A percentile compares a stretch with the other conserved stretches of the same genome.
Conservation (phyloP, 2,113 vertebrate species). For the Thamnaconus septentrionalis region DNA sequence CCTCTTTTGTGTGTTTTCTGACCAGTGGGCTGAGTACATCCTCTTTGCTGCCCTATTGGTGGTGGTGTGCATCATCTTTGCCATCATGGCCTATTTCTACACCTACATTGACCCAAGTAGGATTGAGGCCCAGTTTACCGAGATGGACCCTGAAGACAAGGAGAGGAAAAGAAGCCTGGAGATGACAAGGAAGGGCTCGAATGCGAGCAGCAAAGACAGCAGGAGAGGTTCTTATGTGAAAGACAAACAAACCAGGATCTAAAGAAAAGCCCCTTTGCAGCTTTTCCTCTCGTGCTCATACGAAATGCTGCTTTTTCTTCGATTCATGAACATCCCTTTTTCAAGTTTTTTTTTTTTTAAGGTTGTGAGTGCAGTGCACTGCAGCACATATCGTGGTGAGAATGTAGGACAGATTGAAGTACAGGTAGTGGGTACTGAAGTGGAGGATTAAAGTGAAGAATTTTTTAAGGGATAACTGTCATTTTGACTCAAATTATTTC, state of each 20-base stretch:
- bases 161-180: constrained; percentile 42
- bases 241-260: constrained; percentile 46
- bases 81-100: constrained; percentile 90
- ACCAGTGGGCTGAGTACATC: constrained; percentile 92
- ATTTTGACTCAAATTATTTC: constrained; percentile 4
- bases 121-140: constrained; percentile 80
- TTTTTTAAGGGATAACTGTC: not conserved
- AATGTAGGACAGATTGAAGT: too few relatives aligned
- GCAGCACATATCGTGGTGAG: not conserved
- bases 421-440: too few relatives aligned
- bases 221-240: constrained; percentile 5
- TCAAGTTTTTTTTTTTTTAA: not conserved
- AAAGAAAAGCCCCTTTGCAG: not conserved
- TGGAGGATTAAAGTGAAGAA: too few relatives aligned
- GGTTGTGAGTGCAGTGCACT: not conserved
- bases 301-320: constrained; percentile 3
- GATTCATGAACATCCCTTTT: not conserved
- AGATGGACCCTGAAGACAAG: constrained; percentile 43
- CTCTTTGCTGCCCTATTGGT: constrained; percentile 88
- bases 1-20: constrained; percentile 1
- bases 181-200: constrained; percentile 35
- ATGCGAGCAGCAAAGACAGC: not conserved
- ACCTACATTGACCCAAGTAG: constrained; percentile 85
- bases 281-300: not conserved
- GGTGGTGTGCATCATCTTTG: constrained; percentile 84